Conservation (phyloP, 53 echinoderm and acorn worm species). For the Mesocentrotus franciscanus region DNA sequence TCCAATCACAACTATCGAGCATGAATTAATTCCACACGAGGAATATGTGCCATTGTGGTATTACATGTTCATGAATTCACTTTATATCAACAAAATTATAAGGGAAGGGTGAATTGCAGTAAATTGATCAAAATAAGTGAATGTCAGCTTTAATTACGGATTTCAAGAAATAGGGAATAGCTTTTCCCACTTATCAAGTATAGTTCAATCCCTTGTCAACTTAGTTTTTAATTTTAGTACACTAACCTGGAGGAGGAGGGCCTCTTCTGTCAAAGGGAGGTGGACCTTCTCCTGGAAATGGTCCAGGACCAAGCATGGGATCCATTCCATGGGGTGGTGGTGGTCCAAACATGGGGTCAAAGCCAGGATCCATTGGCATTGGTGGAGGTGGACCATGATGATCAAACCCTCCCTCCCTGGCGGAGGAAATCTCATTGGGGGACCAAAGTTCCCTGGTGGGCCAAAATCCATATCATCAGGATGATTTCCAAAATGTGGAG, state of each 20-base stretch:
- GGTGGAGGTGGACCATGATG: constrained; percentile 39
- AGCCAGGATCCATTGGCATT: constrained; percentile 58
- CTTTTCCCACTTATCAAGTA: background rate
- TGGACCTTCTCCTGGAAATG: constrained; percentile 55
- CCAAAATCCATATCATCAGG: constrained; percentile 68
- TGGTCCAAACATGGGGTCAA: constrained; percentile 42
- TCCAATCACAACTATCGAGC: background rate
- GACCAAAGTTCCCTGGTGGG: constrained; percentile 69
- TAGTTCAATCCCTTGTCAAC: background rate
- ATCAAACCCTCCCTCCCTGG: constrained; percentile 62
- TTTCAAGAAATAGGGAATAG: background rate
- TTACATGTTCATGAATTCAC: background rate
- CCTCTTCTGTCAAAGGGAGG: constrained; percentile 71
- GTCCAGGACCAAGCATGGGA: constrained; percentile 59
- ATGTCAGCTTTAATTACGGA: too few species aligned
- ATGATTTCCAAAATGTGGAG: constrained; percentile 60
- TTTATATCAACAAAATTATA: background rate
- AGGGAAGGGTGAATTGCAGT: background rate
- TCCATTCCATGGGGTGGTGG: constrained; percentile 60
- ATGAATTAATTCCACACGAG: background rate
- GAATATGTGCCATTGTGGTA: too few species aligned
- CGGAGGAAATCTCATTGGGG: constrained; percentile 41
- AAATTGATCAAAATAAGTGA: background rate
- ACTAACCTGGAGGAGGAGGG: constrained; percentile 63
- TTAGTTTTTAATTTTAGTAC: background rate